Percentiles rank a stretch among this genome's conserved stretches.
These are phyloP conservation scores for Odobenus rosmarus DNA, from an alignment of 2,113 vertebrate genomes.

Conservation along the genomic window DNA sequence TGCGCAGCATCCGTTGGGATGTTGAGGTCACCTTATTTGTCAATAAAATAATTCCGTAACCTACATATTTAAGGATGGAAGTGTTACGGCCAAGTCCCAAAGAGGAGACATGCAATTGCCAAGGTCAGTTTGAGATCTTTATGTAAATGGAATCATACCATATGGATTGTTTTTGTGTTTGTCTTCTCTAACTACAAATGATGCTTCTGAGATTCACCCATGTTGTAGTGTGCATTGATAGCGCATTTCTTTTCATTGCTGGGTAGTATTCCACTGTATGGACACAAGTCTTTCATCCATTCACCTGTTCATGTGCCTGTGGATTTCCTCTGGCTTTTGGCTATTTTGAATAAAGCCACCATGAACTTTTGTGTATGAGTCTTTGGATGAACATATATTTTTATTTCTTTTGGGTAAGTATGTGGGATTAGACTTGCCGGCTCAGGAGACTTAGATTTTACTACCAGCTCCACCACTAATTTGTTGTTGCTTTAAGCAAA, in stretches of 20 bases:
- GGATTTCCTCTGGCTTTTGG: background rate
- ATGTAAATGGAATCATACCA: background rate
- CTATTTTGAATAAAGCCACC: constrained; percentile 3
- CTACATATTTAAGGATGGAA: background rate
- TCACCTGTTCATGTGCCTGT: background rate
- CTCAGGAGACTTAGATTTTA: background rate
- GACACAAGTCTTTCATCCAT: background rate
- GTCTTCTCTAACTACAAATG: background rate
- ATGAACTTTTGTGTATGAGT: background rate
- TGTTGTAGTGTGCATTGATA: background rate
- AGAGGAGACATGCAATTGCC: background rate
- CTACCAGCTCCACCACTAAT: constrained; percentile 3
- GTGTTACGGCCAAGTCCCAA: background rate
- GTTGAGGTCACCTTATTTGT: background rate
- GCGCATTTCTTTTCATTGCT: background rate
- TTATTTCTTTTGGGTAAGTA: background rate
- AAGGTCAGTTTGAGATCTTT: background rate
- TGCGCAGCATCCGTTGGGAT: background rate
- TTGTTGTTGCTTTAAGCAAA: constrained; percentile 49
- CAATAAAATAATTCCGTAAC: background rate
- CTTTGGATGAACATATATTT: background rate
- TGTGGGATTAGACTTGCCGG: background rate
- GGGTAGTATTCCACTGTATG: background rate
- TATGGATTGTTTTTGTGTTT: background rate
- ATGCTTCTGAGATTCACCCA: background rate